Conservation (phyloP, 2,888 invertebrate species). For the Chesias legatella region DNA sequence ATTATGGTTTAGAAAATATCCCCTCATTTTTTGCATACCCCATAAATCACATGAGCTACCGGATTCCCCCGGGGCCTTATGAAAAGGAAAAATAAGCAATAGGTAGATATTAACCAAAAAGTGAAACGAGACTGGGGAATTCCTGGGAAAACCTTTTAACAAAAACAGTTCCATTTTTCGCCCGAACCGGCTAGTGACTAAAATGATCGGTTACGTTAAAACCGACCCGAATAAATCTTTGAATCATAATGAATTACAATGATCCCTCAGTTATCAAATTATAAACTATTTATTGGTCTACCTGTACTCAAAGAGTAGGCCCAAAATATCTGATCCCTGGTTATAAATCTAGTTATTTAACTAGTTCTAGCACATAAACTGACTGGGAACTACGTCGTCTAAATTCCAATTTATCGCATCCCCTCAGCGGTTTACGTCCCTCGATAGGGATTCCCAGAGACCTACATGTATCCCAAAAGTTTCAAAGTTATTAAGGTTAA, state of each 20-base stretch:
- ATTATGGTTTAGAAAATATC: slow-evolving; percentile 75
- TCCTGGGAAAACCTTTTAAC: slow-evolving; percentile 9
- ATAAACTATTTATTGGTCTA: too few relatives aligned
- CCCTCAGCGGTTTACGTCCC: slow-evolving; percentile 31
- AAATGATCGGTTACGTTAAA: slow-evolving; percentile 28
- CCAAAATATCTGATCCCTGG: too few relatives aligned
- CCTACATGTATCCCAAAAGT: slow-evolving; percentile 37
- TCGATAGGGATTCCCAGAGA: slow-evolving; percentile 29
- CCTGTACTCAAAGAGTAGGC: too few relatives aligned
- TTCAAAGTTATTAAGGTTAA: slow-evolving; percentile 46
- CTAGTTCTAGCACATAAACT: slow-evolving; percentile 1
- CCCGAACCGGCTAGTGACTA: slow-evolving; percentile 11
- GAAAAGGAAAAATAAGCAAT: slow-evolving; percentile 70
- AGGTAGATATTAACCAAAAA: slow-evolving; percentile 63
- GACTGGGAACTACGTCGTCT: slow-evolving; percentile 10
- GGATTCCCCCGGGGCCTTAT: slow-evolving; percentile 66
- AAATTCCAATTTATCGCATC: slow-evolving; percentile 33
- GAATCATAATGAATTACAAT: slow-evolving; percentile 10
- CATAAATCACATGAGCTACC: slow-evolving; percentile 69
- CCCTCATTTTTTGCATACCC: slow-evolving; percentile 75
- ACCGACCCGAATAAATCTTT: too few relatives aligned
- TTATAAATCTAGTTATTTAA: too few relatives aligned
- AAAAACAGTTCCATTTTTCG: slow-evolving; percentile 6
- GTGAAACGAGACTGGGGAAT: slow-evolving; percentile 40
- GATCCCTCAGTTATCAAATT: slow-evolving; percentile 8